These are phyloP conservation scores for Dioctria linearis DNA, from an alignment of 2,888 invertebrate genomes.

Conservation along the genomic window DNA sequence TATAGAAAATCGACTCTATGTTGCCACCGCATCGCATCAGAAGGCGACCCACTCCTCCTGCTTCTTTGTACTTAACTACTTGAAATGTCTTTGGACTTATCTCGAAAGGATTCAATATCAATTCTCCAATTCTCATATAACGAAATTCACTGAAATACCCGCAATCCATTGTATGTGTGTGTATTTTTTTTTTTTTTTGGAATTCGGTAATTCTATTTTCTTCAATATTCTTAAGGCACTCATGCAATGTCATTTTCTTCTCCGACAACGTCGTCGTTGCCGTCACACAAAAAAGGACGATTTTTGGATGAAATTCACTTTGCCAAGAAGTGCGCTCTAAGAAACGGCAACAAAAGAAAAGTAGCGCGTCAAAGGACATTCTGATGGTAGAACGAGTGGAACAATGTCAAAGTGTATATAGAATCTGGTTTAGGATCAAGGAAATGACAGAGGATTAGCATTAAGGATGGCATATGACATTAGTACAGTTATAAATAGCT, in stretches of 20 bases:
- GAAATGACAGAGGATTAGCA: slow-evolving; percentile 35
- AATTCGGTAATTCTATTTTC: slow-evolving; percentile 33
- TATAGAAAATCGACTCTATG: slow-evolving; percentile 33
- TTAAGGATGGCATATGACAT: slow-evolving; percentile 31
- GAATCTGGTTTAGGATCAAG: slow-evolving; percentile 44
- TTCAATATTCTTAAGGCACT: slow-evolving; percentile 40
- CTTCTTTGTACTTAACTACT: too few species aligned
- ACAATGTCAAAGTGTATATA: slow-evolving; percentile 9
- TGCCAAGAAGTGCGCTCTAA: neutral
- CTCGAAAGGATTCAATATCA: slow-evolving; percentile 24
- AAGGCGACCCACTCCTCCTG: slow-evolving; percentile 3
- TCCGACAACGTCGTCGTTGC: too few species aligned
- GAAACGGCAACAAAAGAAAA: slow-evolving; percentile 20
- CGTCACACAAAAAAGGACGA: slow-evolving; percentile 14
- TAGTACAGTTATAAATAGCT: slow-evolving; percentile 25
- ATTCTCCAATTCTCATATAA: neutral
- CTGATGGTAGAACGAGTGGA: slow-evolving; percentile 21
- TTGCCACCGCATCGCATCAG: neutral
- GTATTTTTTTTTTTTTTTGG: neutral
- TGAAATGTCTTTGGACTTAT: too few species aligned
- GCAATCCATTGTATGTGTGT: neutral
- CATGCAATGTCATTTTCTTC: slow-evolving; percentile 30
- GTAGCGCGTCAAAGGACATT: slow-evolving; percentile 2
- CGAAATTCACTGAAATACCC: slow-evolving; percentile 13
- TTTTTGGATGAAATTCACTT: slow-evolving; percentile 25